Evolutionary conservation across 2,113 vertebrate genomes (phyloP).

Genomic region (Mesembrinibis cayennensis): DNA sequence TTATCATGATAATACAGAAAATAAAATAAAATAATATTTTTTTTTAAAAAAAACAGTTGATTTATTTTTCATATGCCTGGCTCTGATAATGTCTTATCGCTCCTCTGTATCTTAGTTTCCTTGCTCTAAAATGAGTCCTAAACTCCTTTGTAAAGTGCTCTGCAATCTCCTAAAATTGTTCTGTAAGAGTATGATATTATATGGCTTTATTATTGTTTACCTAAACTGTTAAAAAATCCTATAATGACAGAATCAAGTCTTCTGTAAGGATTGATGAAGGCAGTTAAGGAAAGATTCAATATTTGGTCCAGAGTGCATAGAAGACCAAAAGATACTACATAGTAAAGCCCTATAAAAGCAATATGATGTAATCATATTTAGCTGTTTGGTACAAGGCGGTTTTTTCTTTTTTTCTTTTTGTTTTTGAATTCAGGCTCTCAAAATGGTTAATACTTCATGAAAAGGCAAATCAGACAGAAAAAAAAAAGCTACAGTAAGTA

Average conservation of each 20-base stretch:
- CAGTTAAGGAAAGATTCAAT: not conserved
- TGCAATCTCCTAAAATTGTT: not conserved
- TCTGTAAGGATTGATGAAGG: not conserved
- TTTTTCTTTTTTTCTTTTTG: not conserved
- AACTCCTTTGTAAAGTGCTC: not conserved
- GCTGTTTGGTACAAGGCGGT: not conserved
- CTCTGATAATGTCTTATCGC: not conserved
- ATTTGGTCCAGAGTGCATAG: not conserved
- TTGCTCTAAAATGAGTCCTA: not conserved
- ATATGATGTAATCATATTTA: not conserved
- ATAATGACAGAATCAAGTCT: not conserved
- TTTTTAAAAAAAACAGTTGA: not conserved
- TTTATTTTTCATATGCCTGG: not conserved
- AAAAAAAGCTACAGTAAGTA: not conserved
- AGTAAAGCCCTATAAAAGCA: not conserved
- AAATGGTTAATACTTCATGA: not conserved
- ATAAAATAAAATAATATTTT: not conserved
- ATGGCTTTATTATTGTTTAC: not conserved
- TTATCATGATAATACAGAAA: not conserved
- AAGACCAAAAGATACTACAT: not conserved
- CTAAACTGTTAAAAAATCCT: not conserved
- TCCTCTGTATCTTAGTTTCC: not conserved
- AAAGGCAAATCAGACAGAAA: rapidly evolving
- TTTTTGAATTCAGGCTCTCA: not conserved
- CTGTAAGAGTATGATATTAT: not conserved